Conservation (phyloP, 2,888 invertebrate genomes). For the Notocelia uddmanniana region DNA sequence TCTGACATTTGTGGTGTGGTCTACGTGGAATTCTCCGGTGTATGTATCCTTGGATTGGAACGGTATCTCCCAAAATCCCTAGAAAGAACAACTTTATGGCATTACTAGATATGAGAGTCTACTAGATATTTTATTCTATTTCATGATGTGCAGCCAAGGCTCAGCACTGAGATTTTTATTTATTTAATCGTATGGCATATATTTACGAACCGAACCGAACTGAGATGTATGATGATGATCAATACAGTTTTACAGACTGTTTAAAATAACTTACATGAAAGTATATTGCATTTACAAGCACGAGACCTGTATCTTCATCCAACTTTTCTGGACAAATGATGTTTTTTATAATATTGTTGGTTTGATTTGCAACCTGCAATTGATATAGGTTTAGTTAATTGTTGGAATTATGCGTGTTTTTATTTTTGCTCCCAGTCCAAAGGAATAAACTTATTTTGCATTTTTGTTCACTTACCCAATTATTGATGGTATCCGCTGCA, state of each 20-base stretch:
- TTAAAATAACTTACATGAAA: slow-evolving; percentile 20
- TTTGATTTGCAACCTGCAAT: slow-evolving; percentile 31
- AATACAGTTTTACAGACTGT: too few relatives aligned
- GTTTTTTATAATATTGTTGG: slow-evolving; percentile 27
- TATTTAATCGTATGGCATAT: too few relatives aligned
- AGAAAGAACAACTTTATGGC: neutral
- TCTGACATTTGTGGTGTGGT: neutral
- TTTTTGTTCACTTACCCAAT: slow-evolving; percentile 80
- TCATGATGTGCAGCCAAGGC: neutral
- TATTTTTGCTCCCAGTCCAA: too few relatives aligned
- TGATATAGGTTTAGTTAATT: too few relatives aligned
- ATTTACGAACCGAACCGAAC: too few relatives aligned
- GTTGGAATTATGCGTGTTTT: too few relatives aligned
- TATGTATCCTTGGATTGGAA: neutral
- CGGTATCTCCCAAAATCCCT: slow-evolving; percentile 14
- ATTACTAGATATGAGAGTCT: too few relatives aligned
- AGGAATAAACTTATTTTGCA: too few relatives aligned
- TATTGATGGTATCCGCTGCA: slow-evolving; percentile 87
- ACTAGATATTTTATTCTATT: too few relatives aligned
- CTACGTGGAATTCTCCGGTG: neutral
- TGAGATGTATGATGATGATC: too few relatives aligned
- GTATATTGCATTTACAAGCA: slow-evolving; percentile 34
- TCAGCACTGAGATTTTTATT: too few relatives aligned
- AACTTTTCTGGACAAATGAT: slow-evolving; percentile 19
- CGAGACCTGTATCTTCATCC: neutral